These are phyloP conservation scores for Empidonax traillii DNA, from an alignment of 2,113 vertebrate genomes.

Conservation along the genomic window DNA sequence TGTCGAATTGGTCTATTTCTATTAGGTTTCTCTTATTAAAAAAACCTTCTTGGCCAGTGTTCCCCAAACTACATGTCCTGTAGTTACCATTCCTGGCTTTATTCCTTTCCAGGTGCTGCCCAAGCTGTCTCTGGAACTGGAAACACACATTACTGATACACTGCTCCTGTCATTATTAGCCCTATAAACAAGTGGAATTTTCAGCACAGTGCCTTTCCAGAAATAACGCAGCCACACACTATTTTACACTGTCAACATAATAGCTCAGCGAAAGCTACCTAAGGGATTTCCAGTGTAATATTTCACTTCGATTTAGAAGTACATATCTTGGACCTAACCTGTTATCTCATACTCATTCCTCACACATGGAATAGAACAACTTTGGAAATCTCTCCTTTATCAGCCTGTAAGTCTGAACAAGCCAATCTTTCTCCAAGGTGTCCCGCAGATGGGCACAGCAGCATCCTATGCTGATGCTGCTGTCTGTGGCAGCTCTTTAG, in stretches of 20 bases:
- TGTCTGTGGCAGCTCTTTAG: neutral
- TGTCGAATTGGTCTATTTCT: neutral
- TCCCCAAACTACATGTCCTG: neutral
- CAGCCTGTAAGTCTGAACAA: neutral
- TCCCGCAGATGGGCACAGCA: neutral
- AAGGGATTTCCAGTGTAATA: neutral
- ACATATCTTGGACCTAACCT: neutral
- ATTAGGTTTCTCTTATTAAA: neutral
- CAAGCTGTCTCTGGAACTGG: neutral
- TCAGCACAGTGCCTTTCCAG: neutral
- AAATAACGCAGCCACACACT: neutral
- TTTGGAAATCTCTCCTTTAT: neutral
- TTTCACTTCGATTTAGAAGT: neutral
- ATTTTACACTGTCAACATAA: neutral
- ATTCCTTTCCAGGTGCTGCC: neutral
- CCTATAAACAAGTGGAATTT: neutral
- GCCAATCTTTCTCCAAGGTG: neutral
- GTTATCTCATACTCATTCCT: neutral
- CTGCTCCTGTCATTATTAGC: neutral
- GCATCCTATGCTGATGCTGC: neutral
- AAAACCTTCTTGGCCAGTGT: neutral
- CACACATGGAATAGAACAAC: neutral
- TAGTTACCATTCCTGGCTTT: neutral
- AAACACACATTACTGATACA: neutral
- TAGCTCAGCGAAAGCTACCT: neutral